phyloP scores from a whole-genome alignment of 2,113 vertebrate genomes.

The Entomyzon cyanotis region DNA sequence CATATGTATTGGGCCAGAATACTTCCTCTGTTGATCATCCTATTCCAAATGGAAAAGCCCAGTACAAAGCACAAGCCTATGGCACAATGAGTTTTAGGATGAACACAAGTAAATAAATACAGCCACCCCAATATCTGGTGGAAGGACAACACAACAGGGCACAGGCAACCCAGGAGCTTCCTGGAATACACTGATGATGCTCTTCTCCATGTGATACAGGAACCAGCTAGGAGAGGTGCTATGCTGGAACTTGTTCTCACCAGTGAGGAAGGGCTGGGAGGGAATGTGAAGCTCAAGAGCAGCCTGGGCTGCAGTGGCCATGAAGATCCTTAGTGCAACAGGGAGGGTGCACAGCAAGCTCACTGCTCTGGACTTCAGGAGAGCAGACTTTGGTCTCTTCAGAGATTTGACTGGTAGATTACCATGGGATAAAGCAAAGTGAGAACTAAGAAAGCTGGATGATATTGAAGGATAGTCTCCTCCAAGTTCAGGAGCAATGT shows the following conservation, averaged over 20 bases:
- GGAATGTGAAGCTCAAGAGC: not conserved
- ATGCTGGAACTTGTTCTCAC: not conserved
- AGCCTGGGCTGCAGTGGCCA: not conserved
- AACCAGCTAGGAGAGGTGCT: not conserved
- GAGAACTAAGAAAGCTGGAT: not conserved
- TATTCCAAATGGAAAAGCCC: not conserved
- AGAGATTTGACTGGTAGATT: not conserved
- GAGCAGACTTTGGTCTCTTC: not conserved
- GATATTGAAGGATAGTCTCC: not conserved
- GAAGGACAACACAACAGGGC: not conserved
- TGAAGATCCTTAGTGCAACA: not conserved
- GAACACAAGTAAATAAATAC: not conserved
- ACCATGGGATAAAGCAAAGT: not conserved
- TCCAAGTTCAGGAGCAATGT: not conserved
- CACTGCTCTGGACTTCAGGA: not conserved
- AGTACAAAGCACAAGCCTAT: not conserved
- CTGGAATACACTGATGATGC: fast-evolving
- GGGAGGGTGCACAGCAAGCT: not conserved
- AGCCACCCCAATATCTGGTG: not conserved
- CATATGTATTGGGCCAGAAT: not conserved
- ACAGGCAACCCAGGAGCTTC: not conserved
- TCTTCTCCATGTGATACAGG: not conserved
- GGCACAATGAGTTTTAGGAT: not conserved
- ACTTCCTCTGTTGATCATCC: not conserved
- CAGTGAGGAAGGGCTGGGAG: not conserved